Evolutionary conservation across 35 echinoderm and acorn worm species (phyloP).

Genomic region (Ptychodera flava): DNA sequence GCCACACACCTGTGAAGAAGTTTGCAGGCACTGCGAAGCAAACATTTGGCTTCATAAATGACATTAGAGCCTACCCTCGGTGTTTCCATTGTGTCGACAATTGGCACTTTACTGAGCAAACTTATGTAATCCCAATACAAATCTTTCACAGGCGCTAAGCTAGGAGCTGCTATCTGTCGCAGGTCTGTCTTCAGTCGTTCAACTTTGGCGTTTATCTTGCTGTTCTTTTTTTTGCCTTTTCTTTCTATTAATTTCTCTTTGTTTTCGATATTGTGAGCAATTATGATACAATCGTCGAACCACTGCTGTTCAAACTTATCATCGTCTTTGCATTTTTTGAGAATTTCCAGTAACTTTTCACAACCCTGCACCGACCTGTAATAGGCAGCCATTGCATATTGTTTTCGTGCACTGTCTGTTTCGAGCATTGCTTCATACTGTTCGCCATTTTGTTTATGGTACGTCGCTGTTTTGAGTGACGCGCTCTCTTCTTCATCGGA

Average conservation of each 20-base stretch:
- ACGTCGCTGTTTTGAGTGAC: not conserved
- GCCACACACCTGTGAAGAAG: not conserved
- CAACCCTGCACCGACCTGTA: not conserved
- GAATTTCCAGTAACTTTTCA: not conserved
- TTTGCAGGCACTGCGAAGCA: not conserved
- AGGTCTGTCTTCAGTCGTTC: not conserved
- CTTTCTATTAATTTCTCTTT: not conserved
- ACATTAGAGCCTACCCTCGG: no score
- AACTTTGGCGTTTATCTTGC: not conserved
- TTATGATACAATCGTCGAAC: not conserved
- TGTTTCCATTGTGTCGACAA: no score
- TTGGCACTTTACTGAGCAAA: no score
- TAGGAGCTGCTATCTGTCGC: not conserved
- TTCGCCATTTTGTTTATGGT: not conserved
- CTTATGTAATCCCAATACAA: not conserved
- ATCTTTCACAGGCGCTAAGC: not conserved
- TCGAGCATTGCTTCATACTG: not conserved
- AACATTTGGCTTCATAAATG: no score
- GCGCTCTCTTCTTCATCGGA: not conserved
- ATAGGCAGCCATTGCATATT: not conserved
- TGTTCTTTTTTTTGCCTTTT: not conserved
- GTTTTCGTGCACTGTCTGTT: not conserved
- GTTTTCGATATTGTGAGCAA: not conserved
- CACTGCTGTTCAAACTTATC: not conserved
- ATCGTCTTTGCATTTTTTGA: not conserved